Evolutionary conservation across 2,888 invertebrate species (phyloP), one percentile per base, ranked within the genome.

Genomic region (Torymus texanus): DNA sequence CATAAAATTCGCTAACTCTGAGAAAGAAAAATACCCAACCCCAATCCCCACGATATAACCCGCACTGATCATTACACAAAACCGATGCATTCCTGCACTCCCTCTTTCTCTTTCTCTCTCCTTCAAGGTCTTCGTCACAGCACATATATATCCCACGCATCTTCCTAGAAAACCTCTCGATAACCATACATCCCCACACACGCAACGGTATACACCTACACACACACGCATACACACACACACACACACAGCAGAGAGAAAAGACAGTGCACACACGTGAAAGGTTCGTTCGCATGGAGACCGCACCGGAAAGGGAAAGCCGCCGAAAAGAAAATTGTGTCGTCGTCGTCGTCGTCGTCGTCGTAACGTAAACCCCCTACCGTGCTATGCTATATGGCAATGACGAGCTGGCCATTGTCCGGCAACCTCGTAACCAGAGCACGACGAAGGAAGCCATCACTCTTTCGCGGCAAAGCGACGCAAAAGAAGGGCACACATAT

Each of bases 361-460:
- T 55, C 66, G 29, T 29, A 29, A 29, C 29, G 51, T 50, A 61
- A 50, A 24, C 55, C 75, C 53, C 18, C 55, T 24, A 10, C 41
- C 50, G 75, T n/a, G 56, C 50, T 41, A 50, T 21, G 29, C 29
- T 29, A 29, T 29, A 29, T 5, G 51, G 67, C 51, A 53, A 66
- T 59, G 55, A 68, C 51, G 51, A 18, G 24, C 29, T 53, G 59
- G 56, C 80, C 80, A 81, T 82, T 82, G 83, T 83, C 78, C 81
- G 67, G 71, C 61, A 61, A n/a, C 53, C 56, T 21, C 63, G 81
- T 75, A 81, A 82, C 79, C 81, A 62, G 81, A 82, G 81, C 76
- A 21, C 61, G 76, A 70, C 65, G 75, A 80, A 78, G 81, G 78
- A 83, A 82, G 81, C 82, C 83, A 79, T 76, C 79, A 80, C 81